Evolutionary conservation across 2,888 invertebrate species (phyloP), one percentile per base, ranked within the genome.

Genomic region (Cheiracanthium punctorium): DNA sequence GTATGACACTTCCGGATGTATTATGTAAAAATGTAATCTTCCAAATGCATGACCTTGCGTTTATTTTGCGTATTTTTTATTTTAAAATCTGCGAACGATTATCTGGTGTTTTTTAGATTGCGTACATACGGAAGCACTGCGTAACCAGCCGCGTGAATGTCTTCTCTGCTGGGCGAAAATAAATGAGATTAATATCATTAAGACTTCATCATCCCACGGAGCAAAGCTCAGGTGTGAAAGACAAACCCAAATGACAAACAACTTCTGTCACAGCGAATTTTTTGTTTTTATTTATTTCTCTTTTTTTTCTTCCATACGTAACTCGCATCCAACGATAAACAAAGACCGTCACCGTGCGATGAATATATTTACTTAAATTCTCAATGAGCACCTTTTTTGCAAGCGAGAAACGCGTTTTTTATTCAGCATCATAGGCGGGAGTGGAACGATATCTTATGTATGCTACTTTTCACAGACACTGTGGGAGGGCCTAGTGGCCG

Each of bases 401-500:
- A 72, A 80, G 41, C 48, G 2, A 48, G 14, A 48, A 12, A 12
- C n/a, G 17, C 48, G 17, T 48, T 48, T 58, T 72, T 41, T 64
- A 24, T 71, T 48, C n/a, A 24, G 8, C 29, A 81, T 52, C 67
- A 74, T 24, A 74, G 33, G 52, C 71, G 70, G 37, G 71, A 80
- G 79, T 33, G 12, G 69, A 81, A 33, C 37, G 69, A 74, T 81
- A 69, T 52, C 70, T 33, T 58, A 70, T 69, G 70, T n/a, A 41
- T 24, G 24, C 20, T 67, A 70, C 41, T 70, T 75, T 75, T 70
- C 82, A 64, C 70, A 29, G 48, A 8, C 82, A 52, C 82, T 52
- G 82, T 82, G 71, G 82, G 82, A 75, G 82, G 82, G 28, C 67
- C 20, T 65, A 52, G 48, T 73, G 41, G 75, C 37, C 82, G 82